Percentiles rank a stretch among this genome's conserved stretches.
These are phyloP conservation scores for Gavialis gangeticus DNA, from an alignment of 2,113 vertebrate species.

Conservation along the genomic window DNA sequence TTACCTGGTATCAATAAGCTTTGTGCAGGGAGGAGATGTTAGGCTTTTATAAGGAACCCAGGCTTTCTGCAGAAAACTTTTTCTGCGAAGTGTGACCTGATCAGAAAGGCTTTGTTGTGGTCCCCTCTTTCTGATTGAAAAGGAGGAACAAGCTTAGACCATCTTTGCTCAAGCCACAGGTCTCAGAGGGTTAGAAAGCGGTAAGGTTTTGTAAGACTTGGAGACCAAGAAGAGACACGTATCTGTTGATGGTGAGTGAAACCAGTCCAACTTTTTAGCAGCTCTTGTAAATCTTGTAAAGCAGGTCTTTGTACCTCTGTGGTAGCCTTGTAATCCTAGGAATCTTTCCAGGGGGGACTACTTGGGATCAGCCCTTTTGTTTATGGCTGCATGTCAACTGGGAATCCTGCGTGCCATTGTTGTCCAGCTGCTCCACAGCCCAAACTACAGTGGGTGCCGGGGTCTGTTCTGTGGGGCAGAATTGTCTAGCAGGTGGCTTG, in stretches of 20 bases:
- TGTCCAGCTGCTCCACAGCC: too few relatives aligned
- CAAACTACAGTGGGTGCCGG: rapidly evolving
- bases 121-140: background rate
- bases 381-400: background rate
- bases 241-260: background rate
- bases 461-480: background rate
- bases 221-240: background rate
- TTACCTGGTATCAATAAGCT: background rate
- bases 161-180: background rate
- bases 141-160: background rate
- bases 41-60: background rate
- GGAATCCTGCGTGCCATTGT: background rate
- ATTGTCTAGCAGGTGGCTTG: background rate
- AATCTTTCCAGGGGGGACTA: background rate
- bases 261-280: background rate
- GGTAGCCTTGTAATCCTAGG: background rate
- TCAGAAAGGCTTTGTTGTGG: background rate
- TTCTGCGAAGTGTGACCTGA: background rate
- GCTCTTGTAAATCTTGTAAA: background rate
- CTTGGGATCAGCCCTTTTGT: background rate
- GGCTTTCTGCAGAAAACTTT: background rate
- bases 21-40: background rate
- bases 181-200: background rate
- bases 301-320: background rate
- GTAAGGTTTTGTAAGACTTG: background rate